Conservation (phyloP, 2,888 invertebrate genomes). For the Tromatobia lineatoria region DNA sequence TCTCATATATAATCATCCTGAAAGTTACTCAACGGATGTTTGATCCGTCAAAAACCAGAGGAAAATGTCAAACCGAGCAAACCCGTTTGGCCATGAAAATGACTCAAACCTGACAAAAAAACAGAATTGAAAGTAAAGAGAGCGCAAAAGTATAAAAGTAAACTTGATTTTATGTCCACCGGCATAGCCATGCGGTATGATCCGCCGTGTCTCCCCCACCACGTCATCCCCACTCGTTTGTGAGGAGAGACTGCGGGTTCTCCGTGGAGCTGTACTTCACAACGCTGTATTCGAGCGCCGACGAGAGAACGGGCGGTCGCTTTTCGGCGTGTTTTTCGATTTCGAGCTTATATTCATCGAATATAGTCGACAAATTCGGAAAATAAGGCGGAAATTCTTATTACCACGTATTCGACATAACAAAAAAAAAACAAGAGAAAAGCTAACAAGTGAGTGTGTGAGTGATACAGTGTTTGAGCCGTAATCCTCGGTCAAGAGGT, state of each 20-base stretch:
- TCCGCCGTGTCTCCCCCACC: conserved; percentile 53
- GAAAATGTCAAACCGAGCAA: background rate
- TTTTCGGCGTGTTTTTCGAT: conserved; percentile 60
- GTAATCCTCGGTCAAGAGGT: conserved; percentile 9
- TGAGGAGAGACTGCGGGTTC: conserved; percentile 54
- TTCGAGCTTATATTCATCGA: conserved; percentile 33
- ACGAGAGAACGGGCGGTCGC: conserved; percentile 70
- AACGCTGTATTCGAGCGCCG: conserved; percentile 70
- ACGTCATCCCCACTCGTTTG: conserved; percentile 14
- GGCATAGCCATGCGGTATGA: conserved; percentile 60
- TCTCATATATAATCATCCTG: too few species aligned
- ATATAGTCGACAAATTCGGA: conserved; percentile 28
- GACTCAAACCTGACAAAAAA: background rate
- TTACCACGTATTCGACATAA: conserved; percentile 1
- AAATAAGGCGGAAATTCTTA: background rate
- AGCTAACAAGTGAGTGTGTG: conserved; percentile 8
- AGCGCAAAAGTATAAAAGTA: conserved; percentile 14
- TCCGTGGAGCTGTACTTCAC: conserved; percentile 54
- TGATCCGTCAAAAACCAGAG: background rate
- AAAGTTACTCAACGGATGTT: background rate
- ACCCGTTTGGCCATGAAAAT: background rate
- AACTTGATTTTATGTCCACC: conserved; percentile 43
- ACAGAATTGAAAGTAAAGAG: background rate
- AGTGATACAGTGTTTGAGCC: conserved; percentile 7
- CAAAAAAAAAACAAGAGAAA: background rate